Percentiles rank a stretch among this genome's conserved stretches.
These are phyloP conservation scores for Telmatherina bonti DNA, from an alignment of 2,797 vertebrate genomes.

Conservation along the genomic window DNA sequence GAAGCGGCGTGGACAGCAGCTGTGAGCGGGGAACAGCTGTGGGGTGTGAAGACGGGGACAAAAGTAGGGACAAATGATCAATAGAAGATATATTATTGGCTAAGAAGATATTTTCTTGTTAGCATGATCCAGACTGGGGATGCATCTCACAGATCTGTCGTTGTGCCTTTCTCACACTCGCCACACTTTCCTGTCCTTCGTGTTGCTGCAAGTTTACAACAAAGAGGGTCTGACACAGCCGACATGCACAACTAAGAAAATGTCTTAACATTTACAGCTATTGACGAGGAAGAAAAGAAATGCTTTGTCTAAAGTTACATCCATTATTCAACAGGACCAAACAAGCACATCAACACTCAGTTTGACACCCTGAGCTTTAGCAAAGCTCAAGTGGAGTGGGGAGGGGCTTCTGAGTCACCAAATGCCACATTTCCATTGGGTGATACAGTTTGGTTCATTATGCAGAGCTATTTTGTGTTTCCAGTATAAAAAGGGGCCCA, in stretches of 20 bases:
- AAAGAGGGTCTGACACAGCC: not conserved
- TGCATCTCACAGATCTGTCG: not conserved
- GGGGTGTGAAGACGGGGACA: not conserved
- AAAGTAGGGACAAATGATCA: not conserved
- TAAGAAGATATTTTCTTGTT: not conserved
- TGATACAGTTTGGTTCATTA: not conserved
- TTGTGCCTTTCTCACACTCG: not conserved
- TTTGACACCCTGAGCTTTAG: not conserved
- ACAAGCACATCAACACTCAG: not conserved
- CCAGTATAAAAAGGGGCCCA: not conserved
- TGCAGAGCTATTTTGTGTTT: not conserved
- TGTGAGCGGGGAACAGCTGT: not conserved
- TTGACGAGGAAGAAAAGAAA: not conserved
- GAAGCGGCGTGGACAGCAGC: conserved; percentile 1
- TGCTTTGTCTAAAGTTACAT: not conserved
- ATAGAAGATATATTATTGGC: not conserved
- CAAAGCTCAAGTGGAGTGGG: not conserved
- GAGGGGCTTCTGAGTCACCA: not conserved
- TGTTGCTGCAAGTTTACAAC: not conserved
- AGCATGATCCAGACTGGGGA: not conserved
- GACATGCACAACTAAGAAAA: not conserved
- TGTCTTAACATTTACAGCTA: not conserved
- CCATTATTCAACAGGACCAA: not conserved
- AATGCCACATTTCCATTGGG: not conserved
- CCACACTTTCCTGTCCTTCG: not conserved